Percentiles rank a stretch among this genome's conserved stretches.
phyloP scores from a whole-genome alignment of 2,797 vertebrate species.

The Enoplosus armatus region DNA sequence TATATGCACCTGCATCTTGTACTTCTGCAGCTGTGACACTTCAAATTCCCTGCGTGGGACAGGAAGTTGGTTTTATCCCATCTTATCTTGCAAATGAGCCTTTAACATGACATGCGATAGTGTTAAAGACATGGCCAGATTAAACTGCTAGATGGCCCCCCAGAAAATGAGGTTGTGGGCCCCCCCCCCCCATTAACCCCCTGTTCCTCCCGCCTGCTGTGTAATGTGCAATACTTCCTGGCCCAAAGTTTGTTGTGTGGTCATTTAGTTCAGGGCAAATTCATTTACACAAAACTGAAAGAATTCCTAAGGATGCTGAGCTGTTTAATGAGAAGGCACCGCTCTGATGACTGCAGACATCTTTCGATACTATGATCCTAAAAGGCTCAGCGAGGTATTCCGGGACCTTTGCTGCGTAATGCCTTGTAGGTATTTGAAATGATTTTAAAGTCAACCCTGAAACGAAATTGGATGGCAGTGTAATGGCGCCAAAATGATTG shows the following conservation, averaged over 20 bases:
- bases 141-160: neutral
- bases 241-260: neutral
- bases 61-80: neutral
- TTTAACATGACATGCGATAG: neutral
- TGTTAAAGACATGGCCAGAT: neutral
- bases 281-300: neutral
- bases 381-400: neutral
- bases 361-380: neutral
- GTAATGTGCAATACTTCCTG: neutral
- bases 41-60: neutral
- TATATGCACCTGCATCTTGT: neutral
- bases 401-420: neutral
- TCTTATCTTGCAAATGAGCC: neutral
- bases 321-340: constrained; percentile 9
- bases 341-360: constrained; percentile 19
- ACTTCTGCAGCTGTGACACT: neutral
- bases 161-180: neutral
- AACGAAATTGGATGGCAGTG: constrained; percentile 22
- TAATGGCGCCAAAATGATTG: constrained; percentile 19
- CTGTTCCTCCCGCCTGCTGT: no score
- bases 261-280: neutral
- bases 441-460: constrained; percentile 1
- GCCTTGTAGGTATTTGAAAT: constrained; percentile 14
- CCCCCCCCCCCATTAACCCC: neutral
- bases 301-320: neutral